Conservation (phyloP, 2,797 vertebrate genomes). For the Sebastes nivosus region DNA sequence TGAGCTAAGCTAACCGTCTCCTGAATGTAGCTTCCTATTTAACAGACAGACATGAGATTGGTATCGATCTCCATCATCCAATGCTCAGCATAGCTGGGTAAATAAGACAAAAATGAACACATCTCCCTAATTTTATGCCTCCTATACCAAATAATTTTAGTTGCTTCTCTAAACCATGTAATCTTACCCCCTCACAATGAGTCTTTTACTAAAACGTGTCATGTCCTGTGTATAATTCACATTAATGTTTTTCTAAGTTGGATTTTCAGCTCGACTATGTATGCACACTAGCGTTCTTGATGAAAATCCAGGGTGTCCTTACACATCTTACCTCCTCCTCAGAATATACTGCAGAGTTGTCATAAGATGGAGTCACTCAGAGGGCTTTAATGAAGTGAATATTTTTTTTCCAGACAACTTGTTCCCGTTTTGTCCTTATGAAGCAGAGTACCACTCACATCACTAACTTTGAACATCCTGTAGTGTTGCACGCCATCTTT, state of each 20-base stretch:
- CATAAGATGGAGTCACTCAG: conserved; percentile 38
- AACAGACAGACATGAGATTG: not conserved
- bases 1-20: not conserved
- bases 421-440: conserved; percentile 38
- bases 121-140: not conserved
- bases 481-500: conserved; percentile 36
- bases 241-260: conserved; percentile 52
- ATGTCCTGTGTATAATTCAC: conserved; percentile 52
- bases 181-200: conserved; percentile 17
- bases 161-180: conserved; percentile 10
- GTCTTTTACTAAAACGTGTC: conserved; percentile 11
- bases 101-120: not conserved
- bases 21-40: not conserved
- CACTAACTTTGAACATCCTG: conserved; percentile 25
- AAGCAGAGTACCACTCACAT: conserved; percentile 36
- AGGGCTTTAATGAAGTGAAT: conserved; percentile 43
- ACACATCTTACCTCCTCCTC: conserved; percentile 28
- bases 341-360: conserved; percentile 5
- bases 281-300: conserved; percentile 32
- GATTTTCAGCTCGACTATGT: conserved; percentile 51
- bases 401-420: conserved; percentile 46
- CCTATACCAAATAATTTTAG: not conserved
- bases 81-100: not conserved
- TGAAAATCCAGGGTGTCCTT: conserved; percentile 24
- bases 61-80: not conserved